These are phyloP conservation scores for Propithecus coquereli DNA, from an alignment of 2,113 vertebrate species.

Conservation along the genomic window DNA sequence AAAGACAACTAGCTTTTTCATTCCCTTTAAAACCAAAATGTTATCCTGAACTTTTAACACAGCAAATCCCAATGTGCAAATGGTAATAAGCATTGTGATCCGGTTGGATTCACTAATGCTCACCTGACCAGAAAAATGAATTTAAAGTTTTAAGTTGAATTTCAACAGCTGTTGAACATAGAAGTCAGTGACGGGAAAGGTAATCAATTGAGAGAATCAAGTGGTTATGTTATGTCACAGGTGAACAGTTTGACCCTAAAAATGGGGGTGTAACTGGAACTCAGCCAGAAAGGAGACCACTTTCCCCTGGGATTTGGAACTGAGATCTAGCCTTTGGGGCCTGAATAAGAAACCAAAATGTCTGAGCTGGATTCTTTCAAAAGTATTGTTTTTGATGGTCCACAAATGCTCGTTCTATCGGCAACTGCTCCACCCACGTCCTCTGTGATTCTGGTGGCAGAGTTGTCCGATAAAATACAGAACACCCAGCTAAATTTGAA, in stretches of 20 bases:
- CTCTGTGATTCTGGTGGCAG: background rate
- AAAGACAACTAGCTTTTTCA: background rate
- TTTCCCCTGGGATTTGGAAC: background rate
- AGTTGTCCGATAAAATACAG: background rate
- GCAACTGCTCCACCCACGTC: background rate
- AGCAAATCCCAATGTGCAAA: background rate
- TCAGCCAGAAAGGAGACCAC: background rate
- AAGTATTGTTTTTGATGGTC: background rate
- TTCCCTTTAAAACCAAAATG: background rate
- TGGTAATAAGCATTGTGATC: background rate
- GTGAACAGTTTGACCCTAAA: background rate
- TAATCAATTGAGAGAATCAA: background rate
- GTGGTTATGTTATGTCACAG: background rate
- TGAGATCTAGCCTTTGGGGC: background rate
- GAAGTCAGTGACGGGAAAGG: background rate
- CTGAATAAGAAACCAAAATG: background rate
- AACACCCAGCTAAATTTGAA: background rate
- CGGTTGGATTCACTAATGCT: background rate
- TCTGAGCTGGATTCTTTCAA: background rate
- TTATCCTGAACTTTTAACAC: background rate
- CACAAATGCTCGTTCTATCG: background rate
- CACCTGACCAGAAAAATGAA: background rate
- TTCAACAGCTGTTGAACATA: background rate
- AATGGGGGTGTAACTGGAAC: background rate
- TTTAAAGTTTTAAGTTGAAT: background rate